Conservation (phyloP, 1,140 invertebrate genomes). For the Rhyacophila brunnea region DNA sequence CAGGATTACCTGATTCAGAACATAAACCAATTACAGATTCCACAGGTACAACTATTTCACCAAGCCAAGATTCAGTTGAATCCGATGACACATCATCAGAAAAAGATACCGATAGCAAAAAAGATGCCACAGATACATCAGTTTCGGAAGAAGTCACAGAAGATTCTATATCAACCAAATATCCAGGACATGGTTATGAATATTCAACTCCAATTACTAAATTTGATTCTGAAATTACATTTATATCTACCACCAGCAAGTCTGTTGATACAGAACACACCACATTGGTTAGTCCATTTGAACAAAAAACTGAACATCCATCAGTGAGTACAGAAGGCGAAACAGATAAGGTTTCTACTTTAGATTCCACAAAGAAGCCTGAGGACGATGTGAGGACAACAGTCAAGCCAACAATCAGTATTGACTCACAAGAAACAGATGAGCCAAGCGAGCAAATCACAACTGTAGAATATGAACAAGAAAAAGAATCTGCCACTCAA, state of each 20-base stretch:
- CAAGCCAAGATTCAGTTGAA: slow-evolving; percentile 4
- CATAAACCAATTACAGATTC: too few species aligned
- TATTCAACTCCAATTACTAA: not conserved
- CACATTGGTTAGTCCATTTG: not conserved
- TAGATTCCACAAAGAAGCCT: too few species aligned
- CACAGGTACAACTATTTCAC: not conserved
- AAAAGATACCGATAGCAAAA: not conserved
- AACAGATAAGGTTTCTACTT: too few species aligned
- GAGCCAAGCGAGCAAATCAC: not conserved
- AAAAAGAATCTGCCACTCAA: too few species aligned
- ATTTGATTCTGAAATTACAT: not conserved
- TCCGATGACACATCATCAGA: slow-evolving; percentile 24
- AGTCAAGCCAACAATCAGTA: too few species aligned
- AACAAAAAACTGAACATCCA: too few species aligned
- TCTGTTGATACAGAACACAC: not conserved
- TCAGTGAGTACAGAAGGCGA: too few species aligned
- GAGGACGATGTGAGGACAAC: too few species aligned
- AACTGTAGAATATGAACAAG: too few species aligned
- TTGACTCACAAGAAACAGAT: too few species aligned
- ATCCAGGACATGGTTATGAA: not conserved
- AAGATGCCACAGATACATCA: not conserved
- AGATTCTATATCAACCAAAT: not conserved
- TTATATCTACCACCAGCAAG: not conserved
- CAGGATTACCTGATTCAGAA: too few species aligned
- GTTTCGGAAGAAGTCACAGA: not conserved